These are phyloP conservation scores for Auanema freiburgensis DNA, from an alignment of 2,888 invertebrate species.

Conservation along the genomic window DNA sequence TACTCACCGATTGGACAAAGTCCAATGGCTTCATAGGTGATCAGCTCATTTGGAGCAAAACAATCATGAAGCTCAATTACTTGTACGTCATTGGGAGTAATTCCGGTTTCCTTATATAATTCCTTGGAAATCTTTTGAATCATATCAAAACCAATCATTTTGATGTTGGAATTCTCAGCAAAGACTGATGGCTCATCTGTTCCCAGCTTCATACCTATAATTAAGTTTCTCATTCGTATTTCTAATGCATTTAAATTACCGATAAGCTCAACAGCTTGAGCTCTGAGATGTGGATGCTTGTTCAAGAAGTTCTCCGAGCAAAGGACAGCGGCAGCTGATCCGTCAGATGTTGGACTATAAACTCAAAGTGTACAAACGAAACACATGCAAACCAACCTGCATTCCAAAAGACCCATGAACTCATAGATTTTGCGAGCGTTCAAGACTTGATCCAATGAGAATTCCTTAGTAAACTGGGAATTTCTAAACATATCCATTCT, in stretches of 20 bases:
- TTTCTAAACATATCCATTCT: slow-evolving; percentile 69
- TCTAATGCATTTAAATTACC: slow-evolving; percentile 64
- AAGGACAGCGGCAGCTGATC: slow-evolving; percentile 89
- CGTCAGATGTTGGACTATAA: slow-evolving; percentile 87
- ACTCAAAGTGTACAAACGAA: background rate
- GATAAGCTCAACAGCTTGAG: slow-evolving; percentile 88
- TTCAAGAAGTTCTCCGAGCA: slow-evolving; percentile 86
- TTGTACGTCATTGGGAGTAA: slow-evolving; percentile 66
- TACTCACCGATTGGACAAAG: slow-evolving; percentile 72
- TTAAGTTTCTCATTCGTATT: background rate
- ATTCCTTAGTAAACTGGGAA: slow-evolving; percentile 90
- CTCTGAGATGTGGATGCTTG: slow-evolving; percentile 77
- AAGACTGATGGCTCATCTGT: slow-evolving; percentile 88
- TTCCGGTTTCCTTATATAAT: slow-evolving; percentile 76
- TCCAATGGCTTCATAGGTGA: slow-evolving; percentile 94
- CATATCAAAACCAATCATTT: slow-evolving; percentile 66
- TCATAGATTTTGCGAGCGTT: slow-evolving; percentile 86
- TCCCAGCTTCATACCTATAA: slow-evolving; percentile 83
- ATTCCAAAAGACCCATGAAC: slow-evolving; percentile 90
- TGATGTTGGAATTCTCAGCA: slow-evolving; percentile 77
- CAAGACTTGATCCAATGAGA: slow-evolving; percentile 85
- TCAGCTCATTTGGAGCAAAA: slow-evolving; percentile 93
- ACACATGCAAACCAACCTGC: slow-evolving; percentile 72
- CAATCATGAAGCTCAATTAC: slow-evolving; percentile 92
- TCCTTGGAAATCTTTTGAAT: slow-evolving; percentile 70